Evolutionary conservation across 2,888 invertebrate species (phyloP).

Genomic region (Rhingia rostrata): DNA sequence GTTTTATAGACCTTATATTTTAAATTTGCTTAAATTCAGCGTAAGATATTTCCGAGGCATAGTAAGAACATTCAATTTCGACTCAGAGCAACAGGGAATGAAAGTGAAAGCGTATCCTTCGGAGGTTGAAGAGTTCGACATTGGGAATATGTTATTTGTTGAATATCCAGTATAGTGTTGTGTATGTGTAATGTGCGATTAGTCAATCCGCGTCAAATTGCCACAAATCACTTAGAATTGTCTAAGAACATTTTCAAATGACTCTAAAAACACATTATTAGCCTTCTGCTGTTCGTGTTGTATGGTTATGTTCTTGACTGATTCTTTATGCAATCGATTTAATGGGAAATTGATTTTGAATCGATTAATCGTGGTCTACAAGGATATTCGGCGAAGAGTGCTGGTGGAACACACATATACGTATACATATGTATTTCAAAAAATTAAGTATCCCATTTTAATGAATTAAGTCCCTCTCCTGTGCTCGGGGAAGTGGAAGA

Average conservation of each 20-base stretch:
- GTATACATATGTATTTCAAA: constrained; percentile 5
- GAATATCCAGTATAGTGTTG: constrained; percentile 1
- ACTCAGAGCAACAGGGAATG: constrained; percentile 1
- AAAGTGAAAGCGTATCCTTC: constrained; percentile 39
- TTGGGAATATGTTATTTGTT: constrained; percentile 34
- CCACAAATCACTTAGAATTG: background rate
- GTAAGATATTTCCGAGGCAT: background rate
- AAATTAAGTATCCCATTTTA: background rate
- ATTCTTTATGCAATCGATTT: constrained; percentile 19
- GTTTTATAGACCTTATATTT: no score
- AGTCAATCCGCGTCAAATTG: background rate
- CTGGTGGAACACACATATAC: background rate
- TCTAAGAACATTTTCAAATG: background rate
- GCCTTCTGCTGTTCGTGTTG: constrained; percentile 1
- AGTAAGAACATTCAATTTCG: background rate
- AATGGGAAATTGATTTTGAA: constrained; percentile 49
- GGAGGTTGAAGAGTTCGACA: background rate
- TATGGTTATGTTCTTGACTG: background rate
- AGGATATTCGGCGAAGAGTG: background rate
- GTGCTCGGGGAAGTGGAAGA: background rate
- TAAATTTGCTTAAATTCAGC: background rate
- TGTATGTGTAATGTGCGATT: background rate
- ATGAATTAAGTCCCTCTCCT: constrained; percentile 19
- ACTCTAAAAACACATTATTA: background rate
- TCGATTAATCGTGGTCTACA: constrained; percentile 34